Evolutionary conservation across 2,888 invertebrate genomes (phyloP).

Genomic region (Drosophila mercatorum): DNA sequence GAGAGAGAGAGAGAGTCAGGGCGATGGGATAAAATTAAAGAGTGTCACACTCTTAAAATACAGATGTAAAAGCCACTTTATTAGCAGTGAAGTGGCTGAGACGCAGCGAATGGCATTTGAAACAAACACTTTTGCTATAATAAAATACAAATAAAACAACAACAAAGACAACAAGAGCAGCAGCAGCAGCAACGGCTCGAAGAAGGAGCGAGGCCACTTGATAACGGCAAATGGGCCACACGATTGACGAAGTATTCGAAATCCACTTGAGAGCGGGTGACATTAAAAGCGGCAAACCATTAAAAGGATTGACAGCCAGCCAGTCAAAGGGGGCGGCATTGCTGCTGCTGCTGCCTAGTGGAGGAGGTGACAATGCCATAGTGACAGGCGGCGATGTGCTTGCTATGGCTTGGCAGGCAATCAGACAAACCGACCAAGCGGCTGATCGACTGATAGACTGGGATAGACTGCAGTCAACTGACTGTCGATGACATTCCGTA

Average conservation of each 20-base stretch:
- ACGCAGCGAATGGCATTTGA: slow-evolving; percentile 59
- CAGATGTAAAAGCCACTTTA: slow-evolving; percentile 25
- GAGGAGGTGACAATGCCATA: slow-evolving; percentile 38
- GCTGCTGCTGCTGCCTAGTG: slow-evolving; percentile 8
- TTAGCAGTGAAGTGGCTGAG: slow-evolving; percentile 34
- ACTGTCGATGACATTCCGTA: slow-evolving; percentile 56
- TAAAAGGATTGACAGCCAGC: slow-evolving; percentile 56
- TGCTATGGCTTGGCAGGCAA: slow-evolving; percentile 22
- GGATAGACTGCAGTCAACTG: slow-evolving; percentile 27
- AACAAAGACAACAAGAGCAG: slow-evolving; percentile 29
- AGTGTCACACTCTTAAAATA: slow-evolving; percentile 26
- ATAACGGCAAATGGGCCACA: slow-evolving; percentile 38
- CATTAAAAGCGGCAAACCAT: slow-evolving; percentile 56
- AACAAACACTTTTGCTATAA: slow-evolving; percentile 66
- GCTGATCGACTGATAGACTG: slow-evolving; percentile 23
- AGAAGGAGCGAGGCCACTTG: slow-evolving; percentile 51
- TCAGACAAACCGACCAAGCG: slow-evolving; percentile 27
- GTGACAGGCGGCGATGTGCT: slow-evolving; percentile 34
- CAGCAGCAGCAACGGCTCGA: not conserved
- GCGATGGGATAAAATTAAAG: slow-evolving; percentile 26
- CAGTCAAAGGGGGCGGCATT: not conserved
- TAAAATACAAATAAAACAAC: slow-evolving; percentile 68
- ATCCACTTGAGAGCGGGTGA: slow-evolving; percentile 59
- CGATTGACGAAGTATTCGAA: slow-evolving; percentile 65
- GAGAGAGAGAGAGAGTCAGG: not conserved